Percentiles rank a stretch among this genome's conserved stretches.
phyloP scores from a whole-genome alignment of 2,797 vertebrate species.

The Chlorospingus flavigularis region DNA sequence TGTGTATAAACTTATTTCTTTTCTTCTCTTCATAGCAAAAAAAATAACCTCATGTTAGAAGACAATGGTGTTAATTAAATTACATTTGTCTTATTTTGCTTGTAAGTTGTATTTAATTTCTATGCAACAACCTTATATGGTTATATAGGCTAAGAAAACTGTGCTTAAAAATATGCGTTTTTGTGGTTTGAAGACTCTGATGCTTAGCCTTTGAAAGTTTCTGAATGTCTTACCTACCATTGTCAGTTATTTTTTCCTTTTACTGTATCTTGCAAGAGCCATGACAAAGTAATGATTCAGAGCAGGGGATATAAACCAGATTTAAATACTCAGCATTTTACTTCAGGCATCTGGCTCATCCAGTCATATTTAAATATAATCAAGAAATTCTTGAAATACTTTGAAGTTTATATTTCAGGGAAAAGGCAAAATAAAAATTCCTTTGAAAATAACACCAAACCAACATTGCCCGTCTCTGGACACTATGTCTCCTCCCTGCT shows the following conservation, averaged over 20 bases:
- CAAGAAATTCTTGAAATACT: conserved; percentile 45
- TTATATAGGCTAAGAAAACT: not conserved
- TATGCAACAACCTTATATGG: not conserved
- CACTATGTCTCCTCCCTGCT: not conserved
- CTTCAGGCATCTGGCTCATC: conserved; percentile 26
- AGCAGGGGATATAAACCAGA: conserved; percentile 14
- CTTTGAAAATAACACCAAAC: not conserved
- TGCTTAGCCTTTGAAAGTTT: not conserved
- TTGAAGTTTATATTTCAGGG: conserved; percentile 3
- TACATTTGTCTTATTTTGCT: not conserved
- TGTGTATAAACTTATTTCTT: not conserved
- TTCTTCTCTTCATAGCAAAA: not conserved
- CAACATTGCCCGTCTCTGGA: not conserved
- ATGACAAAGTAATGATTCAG: not conserved
- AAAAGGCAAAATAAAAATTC: conserved; percentile 22
- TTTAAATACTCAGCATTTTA: conserved; percentile 50
- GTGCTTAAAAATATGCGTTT: not conserved
- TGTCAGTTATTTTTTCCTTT: not conserved
- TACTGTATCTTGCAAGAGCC: not conserved
- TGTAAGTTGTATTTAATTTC: not conserved
- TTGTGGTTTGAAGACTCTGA: not conserved
- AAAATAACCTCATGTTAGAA: not conserved
- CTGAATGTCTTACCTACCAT: not conserved
- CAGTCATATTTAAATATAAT: conserved; percentile 30
- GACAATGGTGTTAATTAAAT: not conserved